Base-by-base conservation (phyloP, 2,888 invertebrate species). In the Cerastis leucographa region DNA sequence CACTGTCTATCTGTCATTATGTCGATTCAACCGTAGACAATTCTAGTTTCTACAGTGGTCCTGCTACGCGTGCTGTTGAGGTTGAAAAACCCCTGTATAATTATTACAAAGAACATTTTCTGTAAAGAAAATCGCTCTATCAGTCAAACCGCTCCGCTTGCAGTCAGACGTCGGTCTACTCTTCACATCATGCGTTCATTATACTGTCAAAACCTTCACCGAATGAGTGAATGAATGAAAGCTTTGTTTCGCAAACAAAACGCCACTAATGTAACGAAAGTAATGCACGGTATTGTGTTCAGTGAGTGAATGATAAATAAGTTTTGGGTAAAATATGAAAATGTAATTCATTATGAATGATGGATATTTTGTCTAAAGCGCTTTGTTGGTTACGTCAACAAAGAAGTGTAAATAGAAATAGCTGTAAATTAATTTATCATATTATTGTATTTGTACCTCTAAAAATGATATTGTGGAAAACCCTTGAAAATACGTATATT, bases 201-300 rank as follows among this genome's bases (percentile, higher is more conserved):
- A 77, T 74, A 44, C 69, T 68, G 61, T 76, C 73, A 83, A 79
- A 83, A 86, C 56, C 22, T 71, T 74, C 75, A 62, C 65, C 76
- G 70, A 76, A 83, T 73, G 75, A 71, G 71, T 8, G 75, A 71
- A 70, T 69, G 74, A 78, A 85, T 71, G 74, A 69, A 87, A 66
- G 75, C 83, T 85, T 85, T 85, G 72, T 85, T 78, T 87, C n/a
- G 49, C 19, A 29, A 77, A 87, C 79, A 87, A 87, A 77, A 83
- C 73, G 17, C 81, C 61, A 61, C 65, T 84, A 75, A 78, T 75
- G 76, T 72, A 49, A 85, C 69, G 68, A 71, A 78, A 79, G 42
- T 75, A 83, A 83, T 79, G 83, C 71, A 66, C 46, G 54, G 66
- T 65, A 71, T 85, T 85, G 66, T 85, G 49, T 61, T 71, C 46